These are phyloP conservation scores for Sycophila sp. DNA, from an alignment of 1,140 invertebrate genomes.

Conservation along the genomic window DNA sequence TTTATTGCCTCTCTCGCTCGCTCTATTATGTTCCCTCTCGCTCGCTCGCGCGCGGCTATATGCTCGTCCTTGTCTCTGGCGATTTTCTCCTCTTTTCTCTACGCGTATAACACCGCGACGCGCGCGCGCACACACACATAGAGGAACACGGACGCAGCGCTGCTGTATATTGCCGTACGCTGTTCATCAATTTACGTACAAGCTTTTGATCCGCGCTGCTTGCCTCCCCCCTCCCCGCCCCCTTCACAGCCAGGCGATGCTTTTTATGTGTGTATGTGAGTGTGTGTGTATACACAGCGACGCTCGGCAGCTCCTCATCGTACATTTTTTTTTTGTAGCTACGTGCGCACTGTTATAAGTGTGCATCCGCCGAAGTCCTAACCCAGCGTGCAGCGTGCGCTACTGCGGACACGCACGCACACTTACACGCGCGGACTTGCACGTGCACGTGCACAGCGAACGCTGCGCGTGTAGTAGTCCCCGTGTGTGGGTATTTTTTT, in stretches of 20 bases:
- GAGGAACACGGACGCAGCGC: neutral
- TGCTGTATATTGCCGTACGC: neutral
- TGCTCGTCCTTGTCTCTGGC: neutral
- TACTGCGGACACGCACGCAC: no score
- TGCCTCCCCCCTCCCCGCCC: neutral
- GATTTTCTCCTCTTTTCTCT: slow-evolving; percentile 3
- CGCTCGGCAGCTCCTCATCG: no score
- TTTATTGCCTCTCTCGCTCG: neutral
- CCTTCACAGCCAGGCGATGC: neutral
- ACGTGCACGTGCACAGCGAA: no score
- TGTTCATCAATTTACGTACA: slow-evolving; percentile 6
- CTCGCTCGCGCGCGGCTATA: neutral
- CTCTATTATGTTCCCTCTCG: neutral
- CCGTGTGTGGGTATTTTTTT: no score
- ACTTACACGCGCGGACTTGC: no score
- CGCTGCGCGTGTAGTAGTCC: no score
- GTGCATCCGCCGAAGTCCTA: no score
- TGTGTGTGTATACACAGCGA: no score
- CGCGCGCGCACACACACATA: neutral
- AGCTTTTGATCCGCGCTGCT: neutral
- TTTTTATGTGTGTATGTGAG: neutral
- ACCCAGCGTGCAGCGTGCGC: no score
- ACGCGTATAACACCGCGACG: no score
- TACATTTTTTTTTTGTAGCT: no score
- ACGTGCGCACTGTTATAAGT: no score